phyloP scores from a whole-genome alignment of 2,888 invertebrate species.

The Encarsia formosa region DNA sequence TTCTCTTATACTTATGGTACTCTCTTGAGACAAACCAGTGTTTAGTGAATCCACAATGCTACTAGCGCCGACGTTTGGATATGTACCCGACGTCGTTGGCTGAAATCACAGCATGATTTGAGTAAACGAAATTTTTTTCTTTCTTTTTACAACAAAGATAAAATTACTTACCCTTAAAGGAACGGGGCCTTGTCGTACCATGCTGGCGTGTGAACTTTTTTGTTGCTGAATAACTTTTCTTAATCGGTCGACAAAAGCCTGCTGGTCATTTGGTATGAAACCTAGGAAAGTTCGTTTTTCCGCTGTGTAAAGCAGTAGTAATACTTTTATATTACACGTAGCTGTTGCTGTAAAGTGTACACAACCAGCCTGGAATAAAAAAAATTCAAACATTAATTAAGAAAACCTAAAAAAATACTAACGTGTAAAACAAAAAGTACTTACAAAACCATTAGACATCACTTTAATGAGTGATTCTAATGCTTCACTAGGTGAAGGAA shows the following conservation, averaged over 20 bases:
- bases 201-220: constrained; percentile 59
- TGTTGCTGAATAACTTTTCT: constrained; percentile 73
- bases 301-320: constrained; percentile 77
- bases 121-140: too few species aligned
- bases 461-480: constrained; percentile 85
- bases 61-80: constrained; percentile 23
- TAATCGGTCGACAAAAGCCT: constrained; percentile 74
- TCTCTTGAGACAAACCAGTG: constrained; percentile 53
- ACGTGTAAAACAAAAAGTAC: too few species aligned
- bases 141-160: too few species aligned
- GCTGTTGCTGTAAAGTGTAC: constrained; percentile 79
- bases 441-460: constrained; percentile 88
- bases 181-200: constrained; percentile 56
- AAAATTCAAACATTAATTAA: too few species aligned
- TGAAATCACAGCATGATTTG: too few species aligned
- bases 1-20: constrained; percentile 58
- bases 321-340: constrained; percentile 79
- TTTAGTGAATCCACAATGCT: constrained; percentile 44
- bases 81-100: constrained; percentile 15
- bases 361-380: constrained; percentile 86
- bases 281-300: constrained; percentile 82
- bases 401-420: too few species aligned
- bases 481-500: constrained; percentile 81
- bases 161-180: constrained; percentile 26
- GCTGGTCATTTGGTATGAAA: constrained; percentile 86